Percentiles rank a stretch among this genome's conserved stretches.
Evolutionary conservation across 2,797 vertebrate species (phyloP).

Genomic region (Melanotaenia nigrans): DNA sequence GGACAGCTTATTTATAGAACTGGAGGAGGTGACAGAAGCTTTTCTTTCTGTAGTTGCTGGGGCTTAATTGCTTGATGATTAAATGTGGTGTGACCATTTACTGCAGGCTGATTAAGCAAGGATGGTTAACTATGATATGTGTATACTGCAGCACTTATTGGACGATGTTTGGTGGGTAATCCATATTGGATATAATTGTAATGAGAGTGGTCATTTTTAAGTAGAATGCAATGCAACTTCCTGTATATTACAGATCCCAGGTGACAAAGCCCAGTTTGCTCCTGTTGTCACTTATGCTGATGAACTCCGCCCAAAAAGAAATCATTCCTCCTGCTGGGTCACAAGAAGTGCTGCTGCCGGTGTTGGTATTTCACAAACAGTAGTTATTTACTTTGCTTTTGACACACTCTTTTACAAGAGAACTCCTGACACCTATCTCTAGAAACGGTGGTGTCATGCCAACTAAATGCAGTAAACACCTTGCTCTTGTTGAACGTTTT

Average conservation of each 20-base stretch:
- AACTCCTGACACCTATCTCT: constrained; percentile 71
- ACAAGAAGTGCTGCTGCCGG: constrained; percentile 74
- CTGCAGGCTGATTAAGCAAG: constrained; percentile 43
- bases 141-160: constrained; percentile 61
- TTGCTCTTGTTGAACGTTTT: constrained; percentile 46
- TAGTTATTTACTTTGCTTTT: constrained; percentile 67
- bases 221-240: constrained; percentile 70
- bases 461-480: constrained; percentile 45
- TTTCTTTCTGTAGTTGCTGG: constrained; percentile 20
- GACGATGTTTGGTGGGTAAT: constrained; percentile 88
- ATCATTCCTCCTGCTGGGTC: constrained; percentile 82
- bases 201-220: constrained; percentile 67
- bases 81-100: constrained; percentile 53
- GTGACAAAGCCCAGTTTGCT: constrained; percentile 55
- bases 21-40: constrained; percentile 14
- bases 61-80: constrained; percentile 20
- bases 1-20: constrained; percentile 10
- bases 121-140: constrained; percentile 37
- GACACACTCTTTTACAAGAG: constrained; percentile 81
- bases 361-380: constrained; percentile 74
- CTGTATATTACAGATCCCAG: constrained; percentile 83
- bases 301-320: constrained; percentile 77
- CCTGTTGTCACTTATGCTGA: constrained; percentile 55
- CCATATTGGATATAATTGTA: constrained; percentile 98
- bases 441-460: constrained; percentile 52